These are phyloP conservation scores for Pyrgus malvae DNA, from an alignment of 2,888 invertebrate genomes.

Conservation along the genomic window DNA sequence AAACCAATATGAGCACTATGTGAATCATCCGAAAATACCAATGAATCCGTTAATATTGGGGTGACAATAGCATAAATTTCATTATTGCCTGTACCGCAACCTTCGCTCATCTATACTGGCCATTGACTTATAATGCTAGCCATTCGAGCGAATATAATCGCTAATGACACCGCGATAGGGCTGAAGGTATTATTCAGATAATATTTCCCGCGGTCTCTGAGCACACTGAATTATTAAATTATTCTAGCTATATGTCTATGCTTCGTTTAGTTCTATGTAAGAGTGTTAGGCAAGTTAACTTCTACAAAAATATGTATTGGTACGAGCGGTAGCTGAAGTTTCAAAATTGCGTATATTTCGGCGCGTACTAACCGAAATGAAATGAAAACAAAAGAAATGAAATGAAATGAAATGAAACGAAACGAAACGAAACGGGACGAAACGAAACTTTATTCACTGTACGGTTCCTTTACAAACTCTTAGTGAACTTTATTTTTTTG, in stretches of 20 bases:
- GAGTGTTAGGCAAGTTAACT: background rate
- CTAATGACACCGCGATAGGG: conserved; percentile 44
- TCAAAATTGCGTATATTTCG: too few relatives aligned
- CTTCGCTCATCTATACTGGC: conserved; percentile 1
- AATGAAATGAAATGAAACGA: too few relatives aligned
- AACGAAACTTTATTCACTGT: too few relatives aligned
- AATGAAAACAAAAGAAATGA: too few relatives aligned
- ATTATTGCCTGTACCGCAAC: conserved; percentile 19
- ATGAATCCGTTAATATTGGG: conserved; percentile 1
- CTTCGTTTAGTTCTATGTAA: conserved; percentile 39
- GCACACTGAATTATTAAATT: conserved; percentile 62
- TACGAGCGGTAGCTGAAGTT: too few relatives aligned
- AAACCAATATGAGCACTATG: background rate
- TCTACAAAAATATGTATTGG: background rate
- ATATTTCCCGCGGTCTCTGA: conserved; percentile 43
- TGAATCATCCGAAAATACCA: conserved; percentile 5
- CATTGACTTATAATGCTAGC: background rate
- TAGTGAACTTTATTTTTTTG: too few relatives aligned
- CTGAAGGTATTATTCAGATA: conserved; percentile 44
- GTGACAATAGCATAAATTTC: conserved; percentile 15
- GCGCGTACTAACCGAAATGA: too few relatives aligned
- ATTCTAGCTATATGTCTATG: conserved; percentile 53
- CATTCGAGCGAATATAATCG: conserved; percentile 46
- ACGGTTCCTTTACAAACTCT: too few relatives aligned
- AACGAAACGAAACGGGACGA: too few relatives aligned